Conservation (phyloP, 2,888 invertebrate species). For the Eristalis intricaria region DNA sequence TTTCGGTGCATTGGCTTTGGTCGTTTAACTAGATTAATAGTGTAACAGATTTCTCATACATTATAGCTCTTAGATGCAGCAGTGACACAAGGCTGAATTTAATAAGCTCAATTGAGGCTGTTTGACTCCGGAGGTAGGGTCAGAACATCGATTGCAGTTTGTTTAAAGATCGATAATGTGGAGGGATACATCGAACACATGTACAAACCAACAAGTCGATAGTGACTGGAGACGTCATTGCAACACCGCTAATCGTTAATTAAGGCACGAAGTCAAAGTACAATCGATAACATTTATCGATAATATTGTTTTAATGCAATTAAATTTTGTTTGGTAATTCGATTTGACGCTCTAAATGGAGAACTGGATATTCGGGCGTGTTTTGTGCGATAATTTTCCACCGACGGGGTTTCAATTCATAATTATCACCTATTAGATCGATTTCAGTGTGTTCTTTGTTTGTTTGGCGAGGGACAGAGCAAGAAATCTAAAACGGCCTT, state of each 20-base stretch:
- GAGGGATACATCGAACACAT: not conserved
- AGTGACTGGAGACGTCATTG: not conserved
- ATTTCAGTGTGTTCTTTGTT: not conserved
- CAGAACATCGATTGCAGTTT: not conserved
- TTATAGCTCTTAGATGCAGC: not conserved
- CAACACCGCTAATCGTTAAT: too few relatives aligned
- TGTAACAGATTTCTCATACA: not conserved
- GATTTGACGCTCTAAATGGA: not conserved
- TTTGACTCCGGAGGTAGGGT: not conserved
- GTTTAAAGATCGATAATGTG: too few relatives aligned
- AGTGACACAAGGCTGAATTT: not conserved
- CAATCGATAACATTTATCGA: slow-evolving; percentile 8
- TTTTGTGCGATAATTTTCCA: not conserved
- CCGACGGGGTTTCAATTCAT: not conserved
- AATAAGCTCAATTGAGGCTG: too few relatives aligned
- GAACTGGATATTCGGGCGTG: not conserved
- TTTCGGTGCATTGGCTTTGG: not conserved
- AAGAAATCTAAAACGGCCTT: not conserved
- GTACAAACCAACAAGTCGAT: not conserved
- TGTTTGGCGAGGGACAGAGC: not conserved
- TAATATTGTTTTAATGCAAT: not conserved
- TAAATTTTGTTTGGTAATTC: not conserved
- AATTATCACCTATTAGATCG: not conserved
- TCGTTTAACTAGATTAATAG: not conserved
- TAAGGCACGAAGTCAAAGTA: not conserved